Evolutionary conservation across 2,797 vertebrate genomes (phyloP).

Genomic region (Apogon hyalosoma): DNA sequence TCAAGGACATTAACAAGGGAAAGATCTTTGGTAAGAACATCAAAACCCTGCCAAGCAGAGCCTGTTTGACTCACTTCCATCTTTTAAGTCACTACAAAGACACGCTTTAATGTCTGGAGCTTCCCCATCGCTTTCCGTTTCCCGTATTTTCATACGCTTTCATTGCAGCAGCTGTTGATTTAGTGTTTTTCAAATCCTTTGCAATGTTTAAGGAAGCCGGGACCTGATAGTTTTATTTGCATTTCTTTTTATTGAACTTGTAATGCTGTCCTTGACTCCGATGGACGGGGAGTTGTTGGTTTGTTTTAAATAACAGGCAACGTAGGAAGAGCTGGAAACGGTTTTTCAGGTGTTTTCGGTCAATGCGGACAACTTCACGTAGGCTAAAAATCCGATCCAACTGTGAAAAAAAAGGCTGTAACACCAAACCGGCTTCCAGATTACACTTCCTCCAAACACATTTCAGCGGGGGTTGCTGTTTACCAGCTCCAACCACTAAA

Average conservation of each 20-base stretch:
- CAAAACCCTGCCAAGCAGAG: conserved; percentile 1
- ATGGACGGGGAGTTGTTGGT: neutral
- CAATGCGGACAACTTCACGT: neutral
- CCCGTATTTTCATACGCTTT: conserved; percentile 1
- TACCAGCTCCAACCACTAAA: neutral
- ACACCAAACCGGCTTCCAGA: conserved; percentile 19
- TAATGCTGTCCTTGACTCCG: neutral
- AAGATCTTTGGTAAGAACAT: conserved; percentile 11
- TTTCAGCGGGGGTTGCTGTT: neutral
- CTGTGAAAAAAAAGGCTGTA: conserved; percentile 31
- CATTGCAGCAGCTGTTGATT: conserved; percentile 23
- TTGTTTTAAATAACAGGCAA: conserved; percentile 7
- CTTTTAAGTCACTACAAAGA: conserved; percentile 25
- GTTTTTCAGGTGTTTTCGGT: conserved; percentile 12
- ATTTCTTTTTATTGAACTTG: neutral
- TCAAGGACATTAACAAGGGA: conserved; percentile 53
- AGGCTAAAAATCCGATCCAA: conserved; percentile 18
- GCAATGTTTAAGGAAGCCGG: conserved; percentile 3
- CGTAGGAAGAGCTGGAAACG: neutral
- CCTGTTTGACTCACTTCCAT: neutral
- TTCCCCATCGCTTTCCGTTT: conserved; percentile 14
- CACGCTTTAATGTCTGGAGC: conserved; percentile 17
- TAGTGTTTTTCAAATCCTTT: neutral
- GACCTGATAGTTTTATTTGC: neutral
- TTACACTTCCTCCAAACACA: conserved; percentile 9